A percentile compares a stretch with the other conserved stretches of the same genome.
phyloP scores from a whole-genome alignment of 2,888 invertebrate species.

The Ornithoptera priamus region DNA sequence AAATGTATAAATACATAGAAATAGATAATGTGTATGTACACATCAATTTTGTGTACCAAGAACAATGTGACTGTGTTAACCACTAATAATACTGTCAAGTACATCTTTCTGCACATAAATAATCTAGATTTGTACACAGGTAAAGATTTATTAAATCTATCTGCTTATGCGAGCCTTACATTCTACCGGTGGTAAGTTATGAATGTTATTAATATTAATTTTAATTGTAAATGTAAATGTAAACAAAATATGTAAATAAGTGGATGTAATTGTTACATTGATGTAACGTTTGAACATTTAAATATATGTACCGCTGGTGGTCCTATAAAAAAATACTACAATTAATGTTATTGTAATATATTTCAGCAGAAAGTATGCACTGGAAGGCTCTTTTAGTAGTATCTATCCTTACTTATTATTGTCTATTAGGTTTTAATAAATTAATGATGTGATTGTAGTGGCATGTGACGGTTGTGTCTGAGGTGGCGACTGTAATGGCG shows the following conservation, averaged over 20 bases:
- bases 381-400: not conserved
- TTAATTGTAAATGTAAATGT: not conserved
- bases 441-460: not conserved
- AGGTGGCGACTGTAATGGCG: not conserved
- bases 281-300: not conserved
- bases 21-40: not conserved
- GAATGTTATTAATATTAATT: too few relatives aligned
- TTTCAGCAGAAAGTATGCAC: not conserved
- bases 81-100: not conserved
- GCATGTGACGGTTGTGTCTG: not conserved
- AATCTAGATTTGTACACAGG: not conserved
- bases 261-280: not conserved
- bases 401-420: not conserved
- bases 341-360: not conserved
- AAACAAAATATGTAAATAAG: not conserved
- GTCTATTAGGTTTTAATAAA: not conserved
- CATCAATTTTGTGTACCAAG: not conserved
- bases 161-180: too few relatives aligned
- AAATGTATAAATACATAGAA: not conserved
- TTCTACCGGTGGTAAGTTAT: too few relatives aligned
- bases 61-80: not conserved
- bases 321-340: not conserved
- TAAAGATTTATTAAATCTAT: not conserved
- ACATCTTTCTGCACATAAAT: not conserved
- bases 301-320: not conserved